phyloP scores from a whole-genome alignment of 2,797 vertebrate species.

The Gallinago nigripennis region DNA sequence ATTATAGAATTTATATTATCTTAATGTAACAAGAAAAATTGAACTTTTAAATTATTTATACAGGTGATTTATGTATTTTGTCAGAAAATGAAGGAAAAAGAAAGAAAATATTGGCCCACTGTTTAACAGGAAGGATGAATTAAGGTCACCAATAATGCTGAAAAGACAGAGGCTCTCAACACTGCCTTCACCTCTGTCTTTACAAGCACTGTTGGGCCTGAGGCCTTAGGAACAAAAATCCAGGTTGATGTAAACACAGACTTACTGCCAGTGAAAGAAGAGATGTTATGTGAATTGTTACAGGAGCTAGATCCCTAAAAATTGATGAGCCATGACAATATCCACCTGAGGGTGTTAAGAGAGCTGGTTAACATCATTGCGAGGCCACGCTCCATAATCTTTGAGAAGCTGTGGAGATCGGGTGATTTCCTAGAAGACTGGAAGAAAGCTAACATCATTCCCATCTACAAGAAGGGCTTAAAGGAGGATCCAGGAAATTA shows the following conservation, averaged over 20 bases:
- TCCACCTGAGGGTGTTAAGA: not conserved
- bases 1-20: constrained; percentile 33
- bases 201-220: not conserved
- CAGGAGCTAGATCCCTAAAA: not conserved
- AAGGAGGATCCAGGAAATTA: not conserved
- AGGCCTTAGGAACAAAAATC: not conserved
- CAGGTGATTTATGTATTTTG: not conserved
- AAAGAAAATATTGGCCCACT: not conserved
- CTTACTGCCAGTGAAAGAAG: accelerated
- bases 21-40: constrained; percentile 51
- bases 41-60: constrained; percentile 69
- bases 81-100: not conserved
- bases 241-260: not conserved
- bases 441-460: not conserved
- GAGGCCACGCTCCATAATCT: not conserved
- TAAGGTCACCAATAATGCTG: not conserved
- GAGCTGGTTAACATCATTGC: not conserved
- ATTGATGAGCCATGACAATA: not conserved
- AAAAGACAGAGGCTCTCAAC: not conserved
- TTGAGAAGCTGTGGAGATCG: not conserved
- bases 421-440: not conserved
- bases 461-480: not conserved
- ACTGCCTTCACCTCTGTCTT: not conserved
- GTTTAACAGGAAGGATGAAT: not conserved
- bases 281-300: not conserved